phyloP scores from a whole-genome alignment of 2,888 invertebrate species.

The Mesorhabditis belari region DNA sequence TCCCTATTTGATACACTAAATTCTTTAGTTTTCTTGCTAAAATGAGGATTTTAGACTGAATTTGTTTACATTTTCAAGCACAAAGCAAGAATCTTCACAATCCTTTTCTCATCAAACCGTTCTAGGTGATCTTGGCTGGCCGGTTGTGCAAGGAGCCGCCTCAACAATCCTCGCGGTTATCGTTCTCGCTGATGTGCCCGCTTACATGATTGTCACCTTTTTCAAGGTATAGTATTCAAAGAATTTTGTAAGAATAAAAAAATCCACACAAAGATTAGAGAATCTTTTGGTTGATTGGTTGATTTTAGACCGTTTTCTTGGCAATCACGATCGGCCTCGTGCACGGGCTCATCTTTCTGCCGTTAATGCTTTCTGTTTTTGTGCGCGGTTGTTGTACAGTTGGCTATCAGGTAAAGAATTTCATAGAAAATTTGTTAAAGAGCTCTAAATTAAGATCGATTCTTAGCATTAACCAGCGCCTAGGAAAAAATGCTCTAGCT shows the following conservation, averaged over 20 bases:
- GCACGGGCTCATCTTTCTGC: conserved; percentile 81
- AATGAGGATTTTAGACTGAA: too few species aligned
- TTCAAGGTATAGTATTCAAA: conserved; percentile 68
- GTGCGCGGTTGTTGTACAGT: conserved; percentile 24
- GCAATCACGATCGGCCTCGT: conserved; percentile 58
- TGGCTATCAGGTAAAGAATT: background rate
- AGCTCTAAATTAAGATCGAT: too few species aligned
- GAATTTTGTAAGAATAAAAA: background rate
- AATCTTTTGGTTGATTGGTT: too few species aligned
- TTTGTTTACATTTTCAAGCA: too few species aligned
- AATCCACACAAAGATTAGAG: background rate
- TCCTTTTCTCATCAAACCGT: conserved; percentile 69
- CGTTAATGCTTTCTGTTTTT: conserved; percentile 57
- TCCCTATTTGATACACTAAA: too few species aligned
- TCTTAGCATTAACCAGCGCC: too few species aligned
- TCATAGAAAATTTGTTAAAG: too few species aligned
- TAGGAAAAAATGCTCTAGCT: too few species aligned
- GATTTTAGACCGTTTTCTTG: conserved; percentile 52
- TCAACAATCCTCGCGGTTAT: conserved; percentile 82
- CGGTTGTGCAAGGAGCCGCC: conserved; percentile 79
- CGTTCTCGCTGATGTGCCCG: conserved; percentile 77
- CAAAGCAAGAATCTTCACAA: background rate
- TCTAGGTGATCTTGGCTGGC: conserved; percentile 77
- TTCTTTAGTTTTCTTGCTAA: too few species aligned
- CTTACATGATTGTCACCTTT: conserved; percentile 88